These are phyloP conservation scores for Syrmaticus mikado DNA, from an alignment of 2,113 vertebrate genomes.

Conservation along the genomic window DNA sequence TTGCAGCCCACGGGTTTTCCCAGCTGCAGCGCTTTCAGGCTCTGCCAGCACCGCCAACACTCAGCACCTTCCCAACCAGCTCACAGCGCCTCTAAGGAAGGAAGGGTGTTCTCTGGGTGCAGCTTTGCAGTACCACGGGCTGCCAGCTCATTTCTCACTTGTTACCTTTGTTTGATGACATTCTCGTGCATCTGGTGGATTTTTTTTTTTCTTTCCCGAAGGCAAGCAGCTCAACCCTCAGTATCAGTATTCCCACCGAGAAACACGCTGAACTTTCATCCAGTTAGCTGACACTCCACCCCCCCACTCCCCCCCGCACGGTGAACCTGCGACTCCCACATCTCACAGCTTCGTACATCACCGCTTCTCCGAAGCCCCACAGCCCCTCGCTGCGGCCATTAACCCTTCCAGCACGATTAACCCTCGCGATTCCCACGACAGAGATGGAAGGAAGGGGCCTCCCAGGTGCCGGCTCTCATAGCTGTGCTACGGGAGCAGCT, in stretches of 20 bases:
- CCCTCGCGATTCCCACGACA: accelerated
- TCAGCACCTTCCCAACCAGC: accelerated
- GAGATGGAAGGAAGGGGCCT: accelerated
- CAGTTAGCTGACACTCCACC: accelerated
- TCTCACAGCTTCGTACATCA: accelerated
- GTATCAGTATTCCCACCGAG: accelerated
- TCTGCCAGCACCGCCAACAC: accelerated
- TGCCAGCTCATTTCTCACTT: neutral
- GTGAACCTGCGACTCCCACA: accelerated
- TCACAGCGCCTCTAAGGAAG: accelerated
- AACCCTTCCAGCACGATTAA: accelerated
- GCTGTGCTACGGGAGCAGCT: accelerated
- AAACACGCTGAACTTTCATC: neutral
- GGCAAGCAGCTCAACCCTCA: neutral
- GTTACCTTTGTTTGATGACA: accelerated
- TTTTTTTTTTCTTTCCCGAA: neutral
- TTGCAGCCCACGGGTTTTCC: neutral
- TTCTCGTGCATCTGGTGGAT: accelerated
- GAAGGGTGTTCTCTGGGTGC: neutral
- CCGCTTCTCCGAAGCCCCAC: neutral
- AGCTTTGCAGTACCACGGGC: accelerated
- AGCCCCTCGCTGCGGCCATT: accelerated
- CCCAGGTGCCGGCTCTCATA: accelerated
- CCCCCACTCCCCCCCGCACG: neutral
- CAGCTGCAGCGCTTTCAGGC: neutral